Evolutionary conservation across 2,113 vertebrate species (phyloP), one percentile per base, ranked within the genome.

Genomic region (Cinclus cinclus): DNA sequence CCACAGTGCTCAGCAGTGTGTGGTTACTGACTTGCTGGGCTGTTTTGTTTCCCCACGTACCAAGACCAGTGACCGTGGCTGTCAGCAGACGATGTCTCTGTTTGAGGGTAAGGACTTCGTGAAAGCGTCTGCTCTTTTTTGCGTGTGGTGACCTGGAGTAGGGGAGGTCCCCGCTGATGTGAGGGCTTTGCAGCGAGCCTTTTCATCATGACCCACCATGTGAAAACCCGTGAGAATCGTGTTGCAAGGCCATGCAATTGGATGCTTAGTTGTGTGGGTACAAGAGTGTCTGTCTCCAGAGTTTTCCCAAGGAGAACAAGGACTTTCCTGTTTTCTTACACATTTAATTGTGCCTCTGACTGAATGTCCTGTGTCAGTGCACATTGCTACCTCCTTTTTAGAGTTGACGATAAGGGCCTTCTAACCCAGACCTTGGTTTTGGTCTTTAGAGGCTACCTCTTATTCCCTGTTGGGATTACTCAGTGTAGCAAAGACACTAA

Each of bases 1-100:
- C 39, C 3, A 2, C 47, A 4, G 64, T 5, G 55, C 37, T 91
- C 90, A 75, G 69, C 63, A 58, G 64, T 3, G 1, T 9, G 1
- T 60, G 73, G 59, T 81, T 76, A 11, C 77, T 23, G 68, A 62
- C 50, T 60, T 37, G 59, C 79, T 76, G 58, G 31, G 60, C 50
- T 83, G 28, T 33, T 81, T 46, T 67, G 31, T 74, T 92, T 52
- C 62, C 58, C 69, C 1, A 0, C 0, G 2, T 15, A 62, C 25
- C 0, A 0, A 55, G 53, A 20, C 17, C 46, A 27, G 42, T 1
- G 18, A 23, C 63, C 4, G 4, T 33, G 63, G 37, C 28, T n/a
- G 37, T 49, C 69, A 35, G 52, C 65, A 79, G 11, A 16, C 17
- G 3, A 23, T 6, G 73, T 19, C 50, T 74, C 46, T 78, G 65